Base-by-base conservation (phyloP, 2,888 invertebrate genomes). In the Diarsia dahlii region DNA sequence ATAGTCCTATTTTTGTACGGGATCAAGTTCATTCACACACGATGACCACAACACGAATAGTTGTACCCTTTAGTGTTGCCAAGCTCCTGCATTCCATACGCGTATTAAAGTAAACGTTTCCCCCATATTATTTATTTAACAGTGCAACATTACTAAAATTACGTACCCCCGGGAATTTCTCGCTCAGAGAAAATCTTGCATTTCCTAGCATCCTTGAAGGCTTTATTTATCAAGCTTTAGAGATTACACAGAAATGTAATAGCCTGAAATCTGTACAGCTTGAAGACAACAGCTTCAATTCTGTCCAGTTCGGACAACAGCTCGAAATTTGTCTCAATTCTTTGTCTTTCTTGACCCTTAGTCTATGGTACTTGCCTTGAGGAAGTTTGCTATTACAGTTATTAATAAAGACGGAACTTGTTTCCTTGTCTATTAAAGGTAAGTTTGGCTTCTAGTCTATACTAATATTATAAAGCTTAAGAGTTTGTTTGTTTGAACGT, bases 141-240 rank as follows among this genome's bases (percentile, higher is more conserved):
- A 82, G 58, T 34, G 5, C 48, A 71, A 28, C 18, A 77, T 77
- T 70, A 67, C 12, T 56, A 13, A 62, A 81, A 79, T 73, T 66
- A 79, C 56, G 34, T 66, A 83, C 56, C 65, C 50, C 13, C 56
- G 10, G 28, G 66, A 52, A 77, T 65, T 58, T 64, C 76, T 68
- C 39, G 34, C 13, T 23, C 23, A 54, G 45, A 54, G 52, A 58
- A 69, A 65, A 78, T 67, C 66, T 66, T 45, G 70, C 45, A 71
- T 68, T 64, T 64, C 66, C 50, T 58, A n/a, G n/a, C 83, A 23
- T 50, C 70, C 58, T 54, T 39, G 13, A 23, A 70, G 70, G 80
- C 70, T 83, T 79, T 83, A 50, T 84, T 71, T 74, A 56, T 58
- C 34, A 20, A 60, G 62, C 58, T 78, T 79, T 60, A 46, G 34